Percentiles rank a stretch among this genome's conserved stretches.
These are phyloP conservation scores for Phyto melanocephala DNA, from an alignment of 2,888 invertebrate species.

Conservation along the genomic window DNA sequence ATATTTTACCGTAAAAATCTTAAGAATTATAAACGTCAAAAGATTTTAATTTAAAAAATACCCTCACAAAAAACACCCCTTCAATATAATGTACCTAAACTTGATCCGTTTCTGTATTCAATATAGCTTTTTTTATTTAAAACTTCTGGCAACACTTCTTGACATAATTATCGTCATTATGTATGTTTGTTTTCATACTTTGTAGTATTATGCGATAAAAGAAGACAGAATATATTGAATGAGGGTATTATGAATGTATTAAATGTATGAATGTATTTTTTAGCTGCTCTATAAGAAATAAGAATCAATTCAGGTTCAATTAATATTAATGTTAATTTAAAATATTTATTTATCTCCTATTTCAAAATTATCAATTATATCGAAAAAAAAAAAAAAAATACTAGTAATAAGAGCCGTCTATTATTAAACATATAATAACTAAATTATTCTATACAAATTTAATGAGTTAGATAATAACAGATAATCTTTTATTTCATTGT, in stretches of 20 bases:
- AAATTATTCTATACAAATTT: not conserved
- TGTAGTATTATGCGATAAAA: not conserved
- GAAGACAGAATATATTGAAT: conserved; percentile 11
- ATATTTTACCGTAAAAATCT: too few species aligned
- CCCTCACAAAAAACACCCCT: too few species aligned
- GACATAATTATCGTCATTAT: conserved; percentile 4
- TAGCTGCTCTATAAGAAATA: not conserved
- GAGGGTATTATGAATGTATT: conserved; percentile 2
- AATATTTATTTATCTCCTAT: not conserved
- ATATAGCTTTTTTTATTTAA: too few species aligned
- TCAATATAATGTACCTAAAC: too few species aligned
- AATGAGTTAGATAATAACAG: not conserved
- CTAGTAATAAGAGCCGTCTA: not conserved
- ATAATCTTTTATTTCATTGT: not conserved
- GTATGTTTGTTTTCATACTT: not conserved
- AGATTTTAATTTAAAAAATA: too few species aligned
- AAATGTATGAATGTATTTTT: not conserved
- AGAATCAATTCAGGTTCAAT: not conserved
- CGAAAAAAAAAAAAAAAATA: not conserved
- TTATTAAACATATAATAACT: not conserved
- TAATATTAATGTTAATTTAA: not conserved
- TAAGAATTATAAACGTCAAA: too few species aligned
- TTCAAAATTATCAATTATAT: not conserved
- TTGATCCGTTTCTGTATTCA: too few species aligned
- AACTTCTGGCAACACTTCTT: too few species aligned